Evolutionary conservation across 1,140 invertebrate species (phyloP).

Genomic region (Monochamus saltuarius): DNA sequence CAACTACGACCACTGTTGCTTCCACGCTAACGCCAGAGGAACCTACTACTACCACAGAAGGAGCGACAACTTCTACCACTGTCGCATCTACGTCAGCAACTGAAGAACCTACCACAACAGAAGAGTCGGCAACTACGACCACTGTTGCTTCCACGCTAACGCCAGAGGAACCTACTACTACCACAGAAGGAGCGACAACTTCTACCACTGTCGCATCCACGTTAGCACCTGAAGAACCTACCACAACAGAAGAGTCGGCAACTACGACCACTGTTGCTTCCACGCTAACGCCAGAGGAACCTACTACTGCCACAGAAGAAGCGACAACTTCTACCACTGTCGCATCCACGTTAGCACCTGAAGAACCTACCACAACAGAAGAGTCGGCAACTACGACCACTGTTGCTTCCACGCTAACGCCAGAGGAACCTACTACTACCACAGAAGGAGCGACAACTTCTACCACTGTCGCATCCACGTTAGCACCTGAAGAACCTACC

Average conservation of each 20-base stretch:
- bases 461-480: too few species aligned
- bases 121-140: too few species aligned
- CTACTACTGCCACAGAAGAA: neutral
- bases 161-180: neutral
- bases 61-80: too few species aligned
- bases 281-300: neutral
- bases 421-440: neutral
- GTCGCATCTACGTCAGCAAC: too few species aligned
- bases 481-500: too few species aligned
- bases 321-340: neutral
- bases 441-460: neutral
- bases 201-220: neutral
- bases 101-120: too few species aligned
- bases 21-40: neutral
- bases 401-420: neutral
- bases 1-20: too few species aligned
- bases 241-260: neutral
- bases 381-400: neutral
- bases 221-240: neutral
- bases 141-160: neutral
- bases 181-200: neutral
- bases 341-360: neutral
- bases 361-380: neutral
- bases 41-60: neutral
- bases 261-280: neutral